Conservation (phyloP, 1,140 invertebrate species). For the Orius insidiosus region DNA sequence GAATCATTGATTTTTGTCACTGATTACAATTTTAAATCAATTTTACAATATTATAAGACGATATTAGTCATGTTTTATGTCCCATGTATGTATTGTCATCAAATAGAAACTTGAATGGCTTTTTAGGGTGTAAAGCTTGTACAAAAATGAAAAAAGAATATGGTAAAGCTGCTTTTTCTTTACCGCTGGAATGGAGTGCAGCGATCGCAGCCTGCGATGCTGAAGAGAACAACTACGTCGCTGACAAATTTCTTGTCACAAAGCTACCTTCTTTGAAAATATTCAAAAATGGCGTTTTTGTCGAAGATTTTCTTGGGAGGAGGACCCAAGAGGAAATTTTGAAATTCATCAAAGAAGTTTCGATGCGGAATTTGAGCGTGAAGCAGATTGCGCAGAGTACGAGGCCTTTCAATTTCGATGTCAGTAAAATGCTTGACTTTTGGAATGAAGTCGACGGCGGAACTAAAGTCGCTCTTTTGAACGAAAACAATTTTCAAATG, state of each 20-base stretch:
- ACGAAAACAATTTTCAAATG: too few species aligned
- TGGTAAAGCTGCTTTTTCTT: not conserved
- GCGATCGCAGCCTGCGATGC: slow-evolving; percentile 1
- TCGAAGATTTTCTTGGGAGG: slow-evolving; percentile 1
- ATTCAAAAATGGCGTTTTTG: not conserved
- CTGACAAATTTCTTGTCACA: not conserved
- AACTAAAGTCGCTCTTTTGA: too few species aligned
- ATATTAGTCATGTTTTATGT: slow-evolving; percentile 7
- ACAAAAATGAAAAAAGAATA: slow-evolving; percentile 1
- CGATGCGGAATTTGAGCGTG: too few species aligned
- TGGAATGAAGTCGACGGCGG: too few species aligned
- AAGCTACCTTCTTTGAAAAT: not conserved
- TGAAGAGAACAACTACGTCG: slow-evolving; percentile 2
- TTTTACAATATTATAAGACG: not conserved
- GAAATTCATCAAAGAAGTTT: not conserved
- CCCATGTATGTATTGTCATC: too few species aligned
- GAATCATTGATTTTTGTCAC: not conserved
- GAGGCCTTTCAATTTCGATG: too few species aligned
- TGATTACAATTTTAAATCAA: slow-evolving; percentile 1
- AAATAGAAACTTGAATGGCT: too few species aligned
- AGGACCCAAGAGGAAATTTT: not conserved
- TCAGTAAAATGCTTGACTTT: too few species aligned
- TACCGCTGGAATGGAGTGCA: not conserved
- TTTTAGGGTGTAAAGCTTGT: slow-evolving; percentile 4
- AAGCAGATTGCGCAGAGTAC: too few species aligned